These are phyloP conservation scores for Lissocephala sabroskyi DNA, from an alignment of 2,888 invertebrate genomes.

Conservation along the genomic window DNA sequence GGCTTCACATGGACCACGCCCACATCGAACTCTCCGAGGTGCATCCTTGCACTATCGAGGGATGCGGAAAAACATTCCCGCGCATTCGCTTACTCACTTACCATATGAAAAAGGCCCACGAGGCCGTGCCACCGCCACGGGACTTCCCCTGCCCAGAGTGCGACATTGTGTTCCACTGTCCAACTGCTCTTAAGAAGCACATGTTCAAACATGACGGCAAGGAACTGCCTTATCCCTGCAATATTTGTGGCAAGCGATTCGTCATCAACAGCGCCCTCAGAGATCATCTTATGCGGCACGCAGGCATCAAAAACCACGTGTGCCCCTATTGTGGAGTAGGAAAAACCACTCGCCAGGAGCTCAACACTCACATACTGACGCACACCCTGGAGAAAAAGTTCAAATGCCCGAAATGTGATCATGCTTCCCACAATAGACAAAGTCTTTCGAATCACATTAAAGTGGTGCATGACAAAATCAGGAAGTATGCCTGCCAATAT, in stretches of 20 bases:
- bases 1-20: slow-evolving; percentile 40
- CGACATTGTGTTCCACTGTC: slow-evolving; percentile 48
- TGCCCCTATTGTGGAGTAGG: slow-evolving; percentile 58
- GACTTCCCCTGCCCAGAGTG: slow-evolving; percentile 47
- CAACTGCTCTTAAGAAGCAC: slow-evolving; percentile 50
- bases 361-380: slow-evolving; percentile 52
- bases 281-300: slow-evolving; percentile 57
- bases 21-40: slow-evolving; percentile 41
- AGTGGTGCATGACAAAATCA: slow-evolving; percentile 48
- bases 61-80: slow-evolving; percentile 41
- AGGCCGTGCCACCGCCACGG: slow-evolving; percentile 31
- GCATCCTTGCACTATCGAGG: slow-evolving; percentile 40
- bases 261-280: slow-evolving; percentile 54
- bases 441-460: slow-evolving; percentile 45
- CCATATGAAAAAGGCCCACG: slow-evolving; percentile 39
- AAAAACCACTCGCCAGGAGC: slow-evolving; percentile 53
- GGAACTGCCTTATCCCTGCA: slow-evolving; percentile 47
- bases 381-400: slow-evolving; percentile 54
- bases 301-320: slow-evolving; percentile 56
- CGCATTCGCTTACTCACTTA: slow-evolving; percentile 43
- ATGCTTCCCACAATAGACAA: slow-evolving; percentile 47
- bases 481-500: slow-evolving; percentile 49
- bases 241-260: slow-evolving; percentile 49
- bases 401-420: slow-evolving; percentile 45
- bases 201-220: slow-evolving; percentile 51